Base-by-base conservation (phyloP, 2,113 vertebrate genomes). In the Istiophorus platypterus region DNA sequence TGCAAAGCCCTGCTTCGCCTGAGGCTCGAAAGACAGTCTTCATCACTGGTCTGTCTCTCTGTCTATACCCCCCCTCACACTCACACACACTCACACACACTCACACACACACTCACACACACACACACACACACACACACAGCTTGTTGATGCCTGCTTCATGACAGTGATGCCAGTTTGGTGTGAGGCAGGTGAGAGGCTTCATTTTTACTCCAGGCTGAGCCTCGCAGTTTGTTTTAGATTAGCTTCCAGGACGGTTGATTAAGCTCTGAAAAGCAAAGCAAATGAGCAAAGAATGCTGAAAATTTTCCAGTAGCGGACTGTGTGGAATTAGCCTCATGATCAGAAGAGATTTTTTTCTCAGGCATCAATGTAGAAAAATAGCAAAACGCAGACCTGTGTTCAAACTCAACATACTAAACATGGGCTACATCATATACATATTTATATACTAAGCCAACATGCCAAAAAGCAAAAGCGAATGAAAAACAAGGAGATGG, bases 1-100 rank as follows among this genome's bases (percentile, higher is more conserved):
- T 92, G 93, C 89, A 87, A 73, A 92, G 86, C 91, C 62, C 81
- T 76, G 81, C 85, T 51, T 27, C 20, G 92, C 94, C 94, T 12
- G 27, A 26, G 93, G 95, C 91, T 88, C 26, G 39, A 79, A 64
- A 92, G 87, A 81, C 92, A 72, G 85, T 89, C 86, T 91, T 90
- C 91, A 84, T 90, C 89, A 77, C 66, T 82, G 87, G 72, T 86
- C 73, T 88, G 45, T 76, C 65, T 78, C 64, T 63, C 62, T 66
- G 71, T 78, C 62, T 76, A 67, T 63, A 56, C 76, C 83, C 73
- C 65, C 57, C 81, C 52, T 29, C 76, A 10, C 49, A 58, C 29
- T 8, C 0, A 31, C 7, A 45, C 1, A 58, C 42, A 45, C 54
- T 11, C 72, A 7, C 65, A 41, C 58, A 20, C 58, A 54, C 54